Evolutionary conservation across 2,797 vertebrate genomes (phyloP).

Genomic region (Chanos chanos): DNA sequence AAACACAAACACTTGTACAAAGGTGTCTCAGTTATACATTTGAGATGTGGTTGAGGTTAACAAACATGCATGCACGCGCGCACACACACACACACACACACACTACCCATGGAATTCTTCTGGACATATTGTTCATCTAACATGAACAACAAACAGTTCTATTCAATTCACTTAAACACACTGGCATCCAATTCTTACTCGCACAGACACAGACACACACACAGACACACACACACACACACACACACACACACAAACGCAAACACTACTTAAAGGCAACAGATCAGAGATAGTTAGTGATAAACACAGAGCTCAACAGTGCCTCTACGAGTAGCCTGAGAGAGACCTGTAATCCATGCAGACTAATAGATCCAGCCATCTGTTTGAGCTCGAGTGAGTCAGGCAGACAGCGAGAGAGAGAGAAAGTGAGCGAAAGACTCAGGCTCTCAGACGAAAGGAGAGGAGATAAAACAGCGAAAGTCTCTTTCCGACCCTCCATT

Average conservation of each 20-base stretch:
- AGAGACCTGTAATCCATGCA: constrained; percentile 37
- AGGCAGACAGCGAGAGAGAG: constrained; percentile 33
- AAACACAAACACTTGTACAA: not conserved
- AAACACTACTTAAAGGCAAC: constrained; percentile 1
- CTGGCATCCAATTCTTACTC: no score
- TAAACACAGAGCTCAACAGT: constrained; percentile 17
- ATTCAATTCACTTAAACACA: no score
- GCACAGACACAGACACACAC: not conserved
- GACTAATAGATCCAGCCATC: constrained; percentile 31
- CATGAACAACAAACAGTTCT: no score
- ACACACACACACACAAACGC: not conserved
- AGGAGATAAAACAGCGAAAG: no score
- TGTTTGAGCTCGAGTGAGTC: constrained; percentile 42
- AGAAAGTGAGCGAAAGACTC: constrained; percentile 3
- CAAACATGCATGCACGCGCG: not conserved
- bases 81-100: not conserved
- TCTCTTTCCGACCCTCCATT: constrained; percentile 20
- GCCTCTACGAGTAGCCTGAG: constrained; percentile 4
- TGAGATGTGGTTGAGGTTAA: no score
- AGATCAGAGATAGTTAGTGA: not conserved
- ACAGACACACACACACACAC: not conserved
- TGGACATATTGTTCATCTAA: no score
- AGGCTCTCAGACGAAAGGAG: constrained; percentile 8
- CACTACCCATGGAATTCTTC: no score
- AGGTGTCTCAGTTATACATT: no score